Evolutionary conservation across 2,113 vertebrate species (phyloP).

Genomic region (Rutilus rutilus): DNA sequence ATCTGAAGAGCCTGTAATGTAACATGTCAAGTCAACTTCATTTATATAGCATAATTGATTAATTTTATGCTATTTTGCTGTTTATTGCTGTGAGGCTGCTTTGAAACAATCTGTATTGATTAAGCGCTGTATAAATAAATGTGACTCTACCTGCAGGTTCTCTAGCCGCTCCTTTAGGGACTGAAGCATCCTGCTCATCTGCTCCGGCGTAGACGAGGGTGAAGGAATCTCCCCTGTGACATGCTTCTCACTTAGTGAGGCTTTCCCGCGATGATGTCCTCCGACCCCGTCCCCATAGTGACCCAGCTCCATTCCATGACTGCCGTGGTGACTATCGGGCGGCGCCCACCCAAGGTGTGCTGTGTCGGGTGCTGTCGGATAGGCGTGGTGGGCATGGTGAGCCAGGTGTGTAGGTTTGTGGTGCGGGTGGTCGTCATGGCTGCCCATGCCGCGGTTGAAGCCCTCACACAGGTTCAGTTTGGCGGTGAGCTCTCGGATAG

Average conservation of each 20-base stretch:
- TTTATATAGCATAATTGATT: no score
- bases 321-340: constrained; percentile 63
- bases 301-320: constrained; percentile 55
- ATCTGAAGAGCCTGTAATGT: no score
- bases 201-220: constrained; percentile 69
- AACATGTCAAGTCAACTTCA: no score
- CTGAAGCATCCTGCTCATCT: constrained; percentile 81
- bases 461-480: constrained; percentile 81
- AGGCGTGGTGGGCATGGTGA: constrained; percentile 57
- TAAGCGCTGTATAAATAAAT: neutral
- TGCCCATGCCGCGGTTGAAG: constrained; percentile 60
- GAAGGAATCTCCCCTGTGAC: constrained; percentile 67
- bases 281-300: constrained; percentile 52
- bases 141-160: constrained; percentile 76
- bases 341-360: constrained; percentile 60
- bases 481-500: constrained; percentile 80
- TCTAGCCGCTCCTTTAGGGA: constrained; percentile 81
- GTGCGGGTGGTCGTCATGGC: constrained; percentile 62
- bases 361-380: constrained; percentile 43
- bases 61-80: no score
- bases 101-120: no score
- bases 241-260: constrained; percentile 65
- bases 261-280: constrained; percentile 62
- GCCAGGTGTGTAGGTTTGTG: constrained; percentile 44
- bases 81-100: no score